These are phyloP conservation scores for Pterocles gutturalis DNA, from an alignment of 2,113 vertebrate species.

Conservation along the genomic window DNA sequence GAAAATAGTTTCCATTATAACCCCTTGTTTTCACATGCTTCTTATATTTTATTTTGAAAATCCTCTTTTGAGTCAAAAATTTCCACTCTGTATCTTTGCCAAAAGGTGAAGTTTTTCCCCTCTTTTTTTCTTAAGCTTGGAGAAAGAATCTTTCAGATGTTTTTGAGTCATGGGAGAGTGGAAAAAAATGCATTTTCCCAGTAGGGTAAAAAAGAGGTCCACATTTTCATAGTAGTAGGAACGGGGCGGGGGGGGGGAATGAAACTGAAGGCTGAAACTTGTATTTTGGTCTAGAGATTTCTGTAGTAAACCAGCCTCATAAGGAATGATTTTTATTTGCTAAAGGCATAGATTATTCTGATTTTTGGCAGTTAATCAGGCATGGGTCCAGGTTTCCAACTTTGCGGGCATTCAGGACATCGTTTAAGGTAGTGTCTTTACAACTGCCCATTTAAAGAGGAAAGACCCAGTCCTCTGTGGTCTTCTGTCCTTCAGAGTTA, in stretches of 20 bases:
- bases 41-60: slow-evolving; percentile 52
- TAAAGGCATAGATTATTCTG: neutral
- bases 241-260: neutral
- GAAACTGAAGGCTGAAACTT: neutral
- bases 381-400: neutral
- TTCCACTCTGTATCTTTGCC: slow-evolving; percentile 51
- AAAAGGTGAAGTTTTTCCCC: slow-evolving; percentile 13
- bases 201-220: neutral
- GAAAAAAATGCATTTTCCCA: slow-evolving; percentile 47
- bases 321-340: neutral
- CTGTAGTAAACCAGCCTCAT: neutral
- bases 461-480: neutral
- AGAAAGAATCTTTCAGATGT: slow-evolving; percentile 35
- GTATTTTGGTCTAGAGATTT: neutral
- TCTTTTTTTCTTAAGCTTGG: neutral
- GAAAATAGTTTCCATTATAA: slow-evolving; percentile 66
- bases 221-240: neutral
- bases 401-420: neutral
- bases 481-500: neutral
- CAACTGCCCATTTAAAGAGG: neutral
- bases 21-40: slow-evolving; percentile 54
- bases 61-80: slow-evolving; percentile 46
- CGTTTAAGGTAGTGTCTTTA: neutral
- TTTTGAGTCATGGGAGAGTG: slow-evolving; percentile 38
- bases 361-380: neutral